A percentile compares a stretch with the other conserved stretches of the same genome.
Evolutionary conservation across 2,888 invertebrate species (phyloP).

Genomic region (Leistus spinibarbis): DNA sequence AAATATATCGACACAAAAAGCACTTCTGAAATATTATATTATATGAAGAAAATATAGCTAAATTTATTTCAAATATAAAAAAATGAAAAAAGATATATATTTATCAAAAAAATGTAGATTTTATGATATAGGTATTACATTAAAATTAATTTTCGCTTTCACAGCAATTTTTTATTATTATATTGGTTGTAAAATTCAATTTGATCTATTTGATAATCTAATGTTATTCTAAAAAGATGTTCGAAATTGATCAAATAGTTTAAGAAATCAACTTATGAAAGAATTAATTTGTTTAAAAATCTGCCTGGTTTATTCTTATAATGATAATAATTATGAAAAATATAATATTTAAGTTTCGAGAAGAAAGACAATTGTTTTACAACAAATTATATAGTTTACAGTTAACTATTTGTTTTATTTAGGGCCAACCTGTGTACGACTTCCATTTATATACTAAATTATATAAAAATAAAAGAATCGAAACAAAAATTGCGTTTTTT

Average conservation of each 20-base stretch:
- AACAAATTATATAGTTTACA: not conserved
- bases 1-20: conserved; percentile 31
- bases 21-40: conserved; percentile 28
- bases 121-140: conserved; percentile 25
- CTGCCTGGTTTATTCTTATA: not conserved
- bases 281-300: not conserved
- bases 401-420: not conserved
- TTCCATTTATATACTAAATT: not conserved
- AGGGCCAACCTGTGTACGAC: not conserved
- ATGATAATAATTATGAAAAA: no score
- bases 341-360: not conserved
- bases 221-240: not conserved
- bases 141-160: conserved; percentile 28
- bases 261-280: not conserved
- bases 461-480: no score
- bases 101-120: conserved; percentile 28
- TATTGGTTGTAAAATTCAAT: conserved; percentile 10
- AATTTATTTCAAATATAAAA: conserved; percentile 35
- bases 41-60: conserved; percentile 31
- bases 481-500: no score
- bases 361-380: not conserved
- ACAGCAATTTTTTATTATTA: conserved; percentile 23
- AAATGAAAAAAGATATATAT: conserved; percentile 29
- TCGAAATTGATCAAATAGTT: not conserved
- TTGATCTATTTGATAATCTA: conserved; percentile 1